Evolutionary conservation across 2,888 invertebrate genomes (phyloP), one percentile per base, ranked within the genome.

Genomic region (Mesodorylaimus sp.): DNA sequence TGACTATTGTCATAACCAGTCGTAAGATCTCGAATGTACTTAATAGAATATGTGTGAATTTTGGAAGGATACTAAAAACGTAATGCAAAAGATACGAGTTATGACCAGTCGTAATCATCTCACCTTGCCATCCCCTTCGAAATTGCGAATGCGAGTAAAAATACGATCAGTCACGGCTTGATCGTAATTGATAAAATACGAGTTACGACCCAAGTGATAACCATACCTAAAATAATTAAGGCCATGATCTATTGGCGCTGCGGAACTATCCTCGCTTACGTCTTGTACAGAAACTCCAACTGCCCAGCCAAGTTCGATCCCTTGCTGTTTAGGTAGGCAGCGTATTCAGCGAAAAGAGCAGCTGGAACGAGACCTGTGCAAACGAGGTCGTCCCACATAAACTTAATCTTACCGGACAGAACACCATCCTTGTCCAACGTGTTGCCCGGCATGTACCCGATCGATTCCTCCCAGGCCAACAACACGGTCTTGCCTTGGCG

Each of bases 401-500:
- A n/a, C n/a, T n/a, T n/a, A n/a, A n/a, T n/a, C n/a, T n/a, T n/a
- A n/a, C n/a, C n/a, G 0, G 93, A 91, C 32, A 81, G 81, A 1
- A 99, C 76, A 0, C 97, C 97, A 70, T 99, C 97, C 66, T 97
- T 97, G 66, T 97, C 97, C 2, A 89, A 73, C 2, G 93, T 87
- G 2, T 77, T 75, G n/a, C 82, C 62, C 5, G 63, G 58, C 93
- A 97, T 93, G 66, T 84, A 95, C 0, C 74, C 97, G 63, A 99
- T 93, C 1, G 95, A 93, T 70, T 99, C 97, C 66, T 99, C 97
- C 69, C 83, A 99, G 1, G 91, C 89, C 69, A 93, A 88, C 48
- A 97, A 67, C 0, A 91, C 83, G 10, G 73, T 69, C 60, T 84
- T 83, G 27, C 79, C 81, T 50, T 79, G 69, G 51, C 76, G 71